phyloP scores from a whole-genome alignment of 2,888 invertebrate genomes.

The Cabera pusaria region DNA sequence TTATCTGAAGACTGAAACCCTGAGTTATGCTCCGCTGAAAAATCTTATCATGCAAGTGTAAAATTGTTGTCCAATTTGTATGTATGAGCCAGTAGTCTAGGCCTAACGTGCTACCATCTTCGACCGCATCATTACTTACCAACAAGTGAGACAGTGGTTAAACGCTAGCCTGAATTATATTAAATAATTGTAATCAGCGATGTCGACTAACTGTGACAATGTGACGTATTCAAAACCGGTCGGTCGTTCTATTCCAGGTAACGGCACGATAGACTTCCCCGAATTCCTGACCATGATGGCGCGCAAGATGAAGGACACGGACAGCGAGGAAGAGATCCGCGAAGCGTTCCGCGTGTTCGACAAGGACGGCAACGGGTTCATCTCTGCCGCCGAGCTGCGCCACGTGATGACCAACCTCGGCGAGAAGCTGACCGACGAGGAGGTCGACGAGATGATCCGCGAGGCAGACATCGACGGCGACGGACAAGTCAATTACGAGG shows the following conservation, averaged over 20 bases:
- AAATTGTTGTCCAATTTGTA: no score
- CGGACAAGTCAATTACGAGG: conserved; percentile 99
- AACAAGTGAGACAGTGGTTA: no score
- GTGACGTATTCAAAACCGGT: no score
- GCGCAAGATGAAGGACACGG: conserved; percentile 99
- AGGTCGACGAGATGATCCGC: conserved; percentile 99
- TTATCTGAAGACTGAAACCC: no score
- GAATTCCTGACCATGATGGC: conserved; percentile 99
- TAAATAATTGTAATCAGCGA: no score
- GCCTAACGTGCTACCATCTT: no score
- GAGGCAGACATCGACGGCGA: conserved; percentile 99
- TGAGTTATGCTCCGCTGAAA: no score
- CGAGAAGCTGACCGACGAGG: conserved; percentile 99
- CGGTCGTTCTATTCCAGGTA: conserved; percentile 90
- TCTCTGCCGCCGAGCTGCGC: conserved; percentile 98
- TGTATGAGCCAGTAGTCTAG: no score
- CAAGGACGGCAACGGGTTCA: conserved; percentile 99
- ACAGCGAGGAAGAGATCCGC: conserved; percentile 99
- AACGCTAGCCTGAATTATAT: no score
- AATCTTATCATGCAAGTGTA: no score
- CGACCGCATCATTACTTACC: no score
- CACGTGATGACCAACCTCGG: conserved; percentile 99
- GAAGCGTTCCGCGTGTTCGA: conserved; percentile 99
- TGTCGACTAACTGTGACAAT: no score
- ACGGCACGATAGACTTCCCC: conserved; percentile 99